phyloP scores from a whole-genome alignment of 2,888 invertebrate species.

The Cheilosia vernalis region DNA sequence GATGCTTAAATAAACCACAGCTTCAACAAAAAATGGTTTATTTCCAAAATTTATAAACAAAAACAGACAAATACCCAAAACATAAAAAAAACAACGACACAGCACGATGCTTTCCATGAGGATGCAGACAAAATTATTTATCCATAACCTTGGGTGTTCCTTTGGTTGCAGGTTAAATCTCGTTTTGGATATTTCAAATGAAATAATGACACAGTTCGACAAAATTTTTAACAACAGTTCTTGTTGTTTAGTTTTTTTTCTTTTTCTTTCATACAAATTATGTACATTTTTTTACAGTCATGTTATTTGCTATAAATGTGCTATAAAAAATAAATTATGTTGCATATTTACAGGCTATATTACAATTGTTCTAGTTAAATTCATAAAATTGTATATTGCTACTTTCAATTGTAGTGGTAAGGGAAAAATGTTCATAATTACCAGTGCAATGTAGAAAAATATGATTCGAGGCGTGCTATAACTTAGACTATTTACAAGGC shows the following conservation, averaged over 20 bases:
- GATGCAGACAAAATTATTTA: neutral
- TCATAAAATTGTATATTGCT: neutral
- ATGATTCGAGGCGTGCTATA: slow-evolving; percentile 64
- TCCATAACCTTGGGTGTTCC: neutral
- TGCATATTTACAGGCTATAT: slow-evolving; percentile 59
- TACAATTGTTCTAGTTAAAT: slow-evolving; percentile 29
- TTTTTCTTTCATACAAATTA: slow-evolving; percentile 2
- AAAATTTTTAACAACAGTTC: slow-evolving; percentile 12
- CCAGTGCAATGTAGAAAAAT: slow-evolving; percentile 35
- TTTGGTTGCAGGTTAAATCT: neutral
- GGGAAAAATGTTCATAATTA: slow-evolving; percentile 36
- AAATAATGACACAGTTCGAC: slow-evolving; percentile 25
- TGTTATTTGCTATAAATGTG: slow-evolving; percentile 53
- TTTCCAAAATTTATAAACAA: slow-evolving; percentile 27
- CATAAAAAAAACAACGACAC: slow-evolving; percentile 24
- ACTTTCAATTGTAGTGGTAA: slow-evolving; percentile 5
- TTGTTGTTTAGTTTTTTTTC: neutral
- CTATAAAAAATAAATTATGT: slow-evolving; percentile 42
- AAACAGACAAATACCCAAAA: slow-evolving; percentile 18
- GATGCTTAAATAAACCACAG: neutral
- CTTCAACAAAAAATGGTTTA: slow-evolving; percentile 29
- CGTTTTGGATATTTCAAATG: neutral
- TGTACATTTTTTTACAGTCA: slow-evolving; percentile 62
- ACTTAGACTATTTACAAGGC: slow-evolving; percentile 51
- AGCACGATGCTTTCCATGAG: neutral